Evolutionary conservation across 2,888 invertebrate genomes (phyloP).

Genomic region (Drosophila subquinaria): DNA sequence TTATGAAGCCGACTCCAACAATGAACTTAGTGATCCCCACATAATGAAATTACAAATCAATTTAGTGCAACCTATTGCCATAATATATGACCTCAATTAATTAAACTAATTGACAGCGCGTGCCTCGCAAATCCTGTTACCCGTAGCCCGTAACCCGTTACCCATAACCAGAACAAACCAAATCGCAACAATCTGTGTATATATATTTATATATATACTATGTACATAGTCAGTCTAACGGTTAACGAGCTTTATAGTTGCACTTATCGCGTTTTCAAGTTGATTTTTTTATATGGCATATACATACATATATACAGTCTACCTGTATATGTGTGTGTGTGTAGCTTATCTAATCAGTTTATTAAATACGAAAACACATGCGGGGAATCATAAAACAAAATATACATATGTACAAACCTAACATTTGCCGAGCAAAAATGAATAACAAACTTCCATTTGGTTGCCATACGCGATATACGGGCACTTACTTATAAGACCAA

Average conservation of each 20-base stretch:
- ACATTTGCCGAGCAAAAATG: conserved; percentile 33
- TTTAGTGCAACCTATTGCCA: conserved; percentile 61
- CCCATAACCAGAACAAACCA: conserved; percentile 11
- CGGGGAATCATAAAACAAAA: conserved; percentile 68
- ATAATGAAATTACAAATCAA: conserved; percentile 57
- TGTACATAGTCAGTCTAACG: conserved; percentile 23
- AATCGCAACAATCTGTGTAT: conserved; percentile 37
- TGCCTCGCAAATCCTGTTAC: conserved; percentile 38
- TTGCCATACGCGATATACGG: conserved; percentile 49
- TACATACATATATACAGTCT: conserved; percentile 8
- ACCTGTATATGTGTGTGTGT: conserved; percentile 4
- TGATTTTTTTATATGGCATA: conserved; percentile 54
- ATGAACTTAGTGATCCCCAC: conserved; percentile 24
- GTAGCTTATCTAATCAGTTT: conserved; percentile 74
- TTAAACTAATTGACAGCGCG: conserved; percentile 70
- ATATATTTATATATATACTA: neutral
- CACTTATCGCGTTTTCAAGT: conserved; percentile 61
- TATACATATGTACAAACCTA: conserved; percentile 23
- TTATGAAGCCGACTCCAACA: conserved; percentile 11
- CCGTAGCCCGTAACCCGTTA: conserved; percentile 9
- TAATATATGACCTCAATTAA: conserved; percentile 73
- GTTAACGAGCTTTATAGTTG: conserved; percentile 50
- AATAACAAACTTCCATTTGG: conserved; percentile 38
- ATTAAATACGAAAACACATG: conserved; percentile 71
- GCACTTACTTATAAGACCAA: neutral